Percentiles rank a stretch among this genome's conserved stretches.
These are phyloP conservation scores for Odobenus rosmarus DNA, from an alignment of 2,113 vertebrate species.

Conservation along the genomic window DNA sequence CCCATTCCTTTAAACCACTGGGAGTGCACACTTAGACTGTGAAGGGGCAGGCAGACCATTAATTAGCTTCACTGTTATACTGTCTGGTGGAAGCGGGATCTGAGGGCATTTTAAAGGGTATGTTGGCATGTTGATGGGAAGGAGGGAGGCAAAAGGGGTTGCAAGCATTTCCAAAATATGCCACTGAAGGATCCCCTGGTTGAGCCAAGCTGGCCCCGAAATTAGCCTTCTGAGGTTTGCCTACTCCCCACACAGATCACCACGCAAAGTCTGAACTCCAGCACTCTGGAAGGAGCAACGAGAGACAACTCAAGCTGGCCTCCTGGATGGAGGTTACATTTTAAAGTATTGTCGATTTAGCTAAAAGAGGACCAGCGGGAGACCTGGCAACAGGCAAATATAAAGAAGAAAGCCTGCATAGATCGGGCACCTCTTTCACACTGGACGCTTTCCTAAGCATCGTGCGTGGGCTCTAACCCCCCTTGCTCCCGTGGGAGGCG, in stretches of 20 bases:
- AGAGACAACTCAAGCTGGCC: not conserved
- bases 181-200: not conserved
- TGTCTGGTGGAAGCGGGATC: slow-evolving; percentile 33
- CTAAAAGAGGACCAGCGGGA: not conserved
- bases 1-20: slow-evolving; percentile 71
- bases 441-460: accelerated
- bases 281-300: too few relatives aligned
- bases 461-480: accelerated
- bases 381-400: not conserved
- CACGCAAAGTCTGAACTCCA: accelerated
- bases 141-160: not conserved
- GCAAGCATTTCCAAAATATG: not conserved
- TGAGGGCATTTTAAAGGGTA: slow-evolving; percentile 49
- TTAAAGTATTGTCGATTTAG: not conserved
- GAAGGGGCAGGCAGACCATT: slow-evolving; percentile 56
- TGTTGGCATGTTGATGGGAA: slow-evolving; percentile 62
- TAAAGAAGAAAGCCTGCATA: not conserved
- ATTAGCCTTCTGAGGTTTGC: not conserved
- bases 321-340: not conserved
- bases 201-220: not conserved
- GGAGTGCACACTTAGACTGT: slow-evolving; percentile 5
- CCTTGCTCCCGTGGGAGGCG: not conserved
- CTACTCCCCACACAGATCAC: not conserved
- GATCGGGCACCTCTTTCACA: accelerated
- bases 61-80: slow-evolving; percentile 61